These are phyloP conservation scores for Dasypus novemcinctus DNA, from an alignment of 2,113 vertebrate species.

Conservation along the genomic window DNA sequence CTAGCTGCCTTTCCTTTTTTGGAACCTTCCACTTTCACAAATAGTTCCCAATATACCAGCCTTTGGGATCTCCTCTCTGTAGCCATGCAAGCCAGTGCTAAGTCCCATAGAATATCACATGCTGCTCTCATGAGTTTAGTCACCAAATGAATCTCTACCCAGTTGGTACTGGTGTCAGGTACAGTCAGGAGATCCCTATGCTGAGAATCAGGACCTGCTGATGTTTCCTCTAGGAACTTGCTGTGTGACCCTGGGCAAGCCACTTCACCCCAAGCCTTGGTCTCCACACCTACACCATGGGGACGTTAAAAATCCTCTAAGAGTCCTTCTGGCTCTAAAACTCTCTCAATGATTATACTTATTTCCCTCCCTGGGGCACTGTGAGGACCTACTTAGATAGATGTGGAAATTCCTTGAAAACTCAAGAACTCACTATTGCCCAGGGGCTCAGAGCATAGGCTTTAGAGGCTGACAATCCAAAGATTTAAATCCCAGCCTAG, in stretches of 20 bases:
- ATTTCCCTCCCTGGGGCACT: neutral
- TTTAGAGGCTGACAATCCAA: neutral
- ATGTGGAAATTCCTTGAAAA: neutral
- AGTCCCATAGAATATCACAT: neutral
- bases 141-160: fast-evolving
- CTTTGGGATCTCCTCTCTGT: neutral
- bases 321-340: neutral
- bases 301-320: neutral
- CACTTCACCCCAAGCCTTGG: neutral
- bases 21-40: neutral
- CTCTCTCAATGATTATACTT: fast-evolving
- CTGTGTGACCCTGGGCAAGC: neutral
- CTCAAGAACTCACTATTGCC: neutral
- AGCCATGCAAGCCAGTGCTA: fast-evolving
- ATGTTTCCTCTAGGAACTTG: neutral
- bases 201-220: neutral
- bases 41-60: neutral
- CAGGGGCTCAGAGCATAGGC: neutral
- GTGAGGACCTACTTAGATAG: neutral
- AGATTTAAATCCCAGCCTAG: neutral
- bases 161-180: neutral
- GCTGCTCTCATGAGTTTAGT: neutral
- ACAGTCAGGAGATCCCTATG: neutral
- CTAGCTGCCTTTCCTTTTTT: neutral
- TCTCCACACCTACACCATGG: neutral